phyloP scores from a whole-genome alignment of 2,113 vertebrate species.

The Oryzias woworae region DNA sequence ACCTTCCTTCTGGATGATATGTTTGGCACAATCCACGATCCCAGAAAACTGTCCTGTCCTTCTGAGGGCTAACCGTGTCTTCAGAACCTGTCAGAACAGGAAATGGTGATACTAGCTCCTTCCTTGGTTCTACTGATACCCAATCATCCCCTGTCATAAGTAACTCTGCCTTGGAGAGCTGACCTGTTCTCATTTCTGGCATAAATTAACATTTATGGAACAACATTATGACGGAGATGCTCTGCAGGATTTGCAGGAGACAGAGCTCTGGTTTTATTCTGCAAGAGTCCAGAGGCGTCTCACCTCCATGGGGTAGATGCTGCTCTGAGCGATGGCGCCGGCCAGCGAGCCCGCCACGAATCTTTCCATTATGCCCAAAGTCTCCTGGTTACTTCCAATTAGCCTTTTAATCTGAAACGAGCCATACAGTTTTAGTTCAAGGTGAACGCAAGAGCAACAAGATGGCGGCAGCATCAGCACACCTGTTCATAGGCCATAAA shows the following conservation, averaged over 20 bases:
- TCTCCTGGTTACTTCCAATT: slow-evolving; percentile 91
- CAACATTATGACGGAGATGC: too few species aligned
- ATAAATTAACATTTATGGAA: too few species aligned
- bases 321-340: slow-evolving; percentile 92
- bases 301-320: slow-evolving; percentile 98
- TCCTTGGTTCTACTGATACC: too few species aligned
- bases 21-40: slow-evolving; percentile 87
- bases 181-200: too few species aligned
- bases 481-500: slow-evolving; percentile 99
- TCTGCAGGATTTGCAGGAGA: too few species aligned
- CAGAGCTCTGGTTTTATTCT: too few species aligned
- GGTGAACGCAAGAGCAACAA: too few species aligned
- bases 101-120: slow-evolving; percentile 1
- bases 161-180: too few species aligned
- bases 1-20: slow-evolving; percentile 86
- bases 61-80: slow-evolving; percentile 90
- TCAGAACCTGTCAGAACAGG: slow-evolving; percentile 83
- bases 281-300: background rate
- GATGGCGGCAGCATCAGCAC: background rate
- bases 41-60: slow-evolving; percentile 90
- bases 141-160: too few species aligned
- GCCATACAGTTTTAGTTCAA: too few species aligned
- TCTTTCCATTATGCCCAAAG: slow-evolving; percentile 87
- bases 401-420: slow-evolving; percentile 86
- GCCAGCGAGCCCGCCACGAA: slow-evolving; percentile 91